Evolutionary conservation across 2,888 invertebrate genomes (phyloP).

Genomic region (Dicyrtomina minuta): DNA sequence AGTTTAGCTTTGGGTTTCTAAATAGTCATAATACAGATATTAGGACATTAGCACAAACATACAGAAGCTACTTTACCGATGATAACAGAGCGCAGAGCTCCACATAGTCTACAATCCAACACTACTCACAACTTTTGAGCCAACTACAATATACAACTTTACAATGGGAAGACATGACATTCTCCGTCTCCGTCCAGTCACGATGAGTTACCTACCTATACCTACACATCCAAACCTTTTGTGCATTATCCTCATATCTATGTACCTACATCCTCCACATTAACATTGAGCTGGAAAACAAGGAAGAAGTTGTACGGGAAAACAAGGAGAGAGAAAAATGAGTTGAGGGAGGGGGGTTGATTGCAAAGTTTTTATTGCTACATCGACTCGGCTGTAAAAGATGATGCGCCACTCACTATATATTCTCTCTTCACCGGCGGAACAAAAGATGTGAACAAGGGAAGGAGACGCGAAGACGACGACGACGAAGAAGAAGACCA

Average conservation of each 20-base stretch:
- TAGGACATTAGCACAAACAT: too few species aligned
- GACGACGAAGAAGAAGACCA: too few species aligned
- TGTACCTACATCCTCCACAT: background rate
- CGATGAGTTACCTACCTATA: background rate
- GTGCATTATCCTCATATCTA: background rate
- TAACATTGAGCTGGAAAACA: background rate
- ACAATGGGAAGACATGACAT: too few species aligned
- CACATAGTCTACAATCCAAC: too few species aligned
- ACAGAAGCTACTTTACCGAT: too few species aligned
- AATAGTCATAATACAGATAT: too few species aligned
- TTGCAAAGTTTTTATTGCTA: conserved; percentile 31
- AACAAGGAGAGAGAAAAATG: conserved; percentile 17
- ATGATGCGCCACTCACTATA: conserved; percentile 22
- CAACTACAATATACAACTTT: too few species aligned
- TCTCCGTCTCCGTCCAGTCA: too few species aligned
- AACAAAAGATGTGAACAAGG: conserved; percentile 25
- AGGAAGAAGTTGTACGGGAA: background rate
- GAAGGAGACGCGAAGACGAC: too few species aligned
- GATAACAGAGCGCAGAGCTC: too few species aligned
- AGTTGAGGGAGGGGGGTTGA: conserved; percentile 29
- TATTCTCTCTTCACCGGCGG: conserved; percentile 20
- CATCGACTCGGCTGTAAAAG: conserved; percentile 30
- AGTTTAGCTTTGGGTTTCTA: too few species aligned
- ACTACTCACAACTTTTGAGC: too few species aligned
- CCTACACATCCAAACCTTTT: background rate